phyloP scores from a whole-genome alignment of 1,140 invertebrate species.

The Metopolophium dirhodum region DNA sequence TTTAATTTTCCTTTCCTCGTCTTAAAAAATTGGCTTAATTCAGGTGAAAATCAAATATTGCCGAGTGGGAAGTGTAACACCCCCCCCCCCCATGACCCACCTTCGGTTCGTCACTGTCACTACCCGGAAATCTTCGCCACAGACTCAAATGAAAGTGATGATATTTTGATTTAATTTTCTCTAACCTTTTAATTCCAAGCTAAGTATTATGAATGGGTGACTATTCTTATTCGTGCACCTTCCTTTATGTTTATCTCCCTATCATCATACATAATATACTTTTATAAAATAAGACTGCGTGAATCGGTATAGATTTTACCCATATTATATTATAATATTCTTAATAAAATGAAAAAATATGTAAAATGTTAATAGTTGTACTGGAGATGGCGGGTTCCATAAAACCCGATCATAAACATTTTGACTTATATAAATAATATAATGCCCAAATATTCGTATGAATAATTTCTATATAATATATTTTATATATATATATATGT shows the following conservation, averaged over 20 bases:
- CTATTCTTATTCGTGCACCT: neutral
- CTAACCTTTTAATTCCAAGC: neutral
- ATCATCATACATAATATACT: neutral
- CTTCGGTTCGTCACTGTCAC: no score
- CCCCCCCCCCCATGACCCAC: no score
- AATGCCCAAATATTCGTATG: no score
- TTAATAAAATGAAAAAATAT: no score
- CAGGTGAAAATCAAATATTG: no score
- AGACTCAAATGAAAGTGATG: neutral
- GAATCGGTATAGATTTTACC: neutral
- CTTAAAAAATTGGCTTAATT: no score
- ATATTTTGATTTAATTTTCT: neutral
- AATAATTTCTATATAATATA: no score
- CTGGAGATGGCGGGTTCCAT: neutral
- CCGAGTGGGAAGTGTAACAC: no score
- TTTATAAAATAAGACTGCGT: neutral
- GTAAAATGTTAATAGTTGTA: neutral
- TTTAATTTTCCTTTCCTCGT: no score
- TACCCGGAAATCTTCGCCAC: neutral
- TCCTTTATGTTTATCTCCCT: neutral
- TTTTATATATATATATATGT: no score
- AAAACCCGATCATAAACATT: neutral
- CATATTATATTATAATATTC: no score
- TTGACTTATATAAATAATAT: no score
- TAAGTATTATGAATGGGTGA: neutral